These are phyloP conservation scores for Pristionchus japonicus DNA, from an alignment of 2,888 invertebrate species.

Conservation along the genomic window DNA sequence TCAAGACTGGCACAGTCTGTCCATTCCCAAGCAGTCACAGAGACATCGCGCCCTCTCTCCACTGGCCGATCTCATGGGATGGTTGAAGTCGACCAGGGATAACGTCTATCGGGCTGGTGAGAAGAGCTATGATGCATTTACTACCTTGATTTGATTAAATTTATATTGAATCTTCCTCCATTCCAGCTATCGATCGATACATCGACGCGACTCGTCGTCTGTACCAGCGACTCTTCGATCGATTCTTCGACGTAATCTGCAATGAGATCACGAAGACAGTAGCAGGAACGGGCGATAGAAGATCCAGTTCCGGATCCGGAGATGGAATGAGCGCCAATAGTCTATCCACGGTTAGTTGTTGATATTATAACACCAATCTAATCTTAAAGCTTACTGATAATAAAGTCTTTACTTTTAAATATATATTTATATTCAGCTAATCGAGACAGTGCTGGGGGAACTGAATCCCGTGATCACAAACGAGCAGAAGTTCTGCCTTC, in stretches of 20 bases:
- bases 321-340: slow-evolving; percentile 18
- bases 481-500: slow-evolving; percentile 94
- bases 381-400: no score
- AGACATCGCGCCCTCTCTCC: slow-evolving; percentile 89
- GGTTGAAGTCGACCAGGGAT: slow-evolving; percentile 81
- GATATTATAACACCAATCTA: no score
- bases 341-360: slow-evolving; percentile 26
- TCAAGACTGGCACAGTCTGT: slow-evolving; percentile 77
- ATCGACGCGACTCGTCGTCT: slow-evolving; percentile 64
- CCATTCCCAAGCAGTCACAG: slow-evolving; percentile 84
- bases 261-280: slow-evolving; percentile 17
- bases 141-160: not conserved
- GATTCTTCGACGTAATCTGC: slow-evolving; percentile 58
- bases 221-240: slow-evolving; percentile 67
- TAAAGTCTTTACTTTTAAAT: no score
- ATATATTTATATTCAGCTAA: slow-evolving; percentile 78
- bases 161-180: not conserved
- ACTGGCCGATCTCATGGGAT: slow-evolving; percentile 68
- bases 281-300: not conserved
- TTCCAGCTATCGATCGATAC: slow-evolving; percentile 63
- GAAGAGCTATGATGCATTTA: not conserved
- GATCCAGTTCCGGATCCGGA: not conserved
- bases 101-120: slow-evolving; percentile 81
- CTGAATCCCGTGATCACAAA: slow-evolving; percentile 91
- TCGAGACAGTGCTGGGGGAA: slow-evolving; percentile 89